Evolutionary conservation across 2,888 invertebrate species (phyloP).

Genomic region (Ochropacha duplaris): DNA sequence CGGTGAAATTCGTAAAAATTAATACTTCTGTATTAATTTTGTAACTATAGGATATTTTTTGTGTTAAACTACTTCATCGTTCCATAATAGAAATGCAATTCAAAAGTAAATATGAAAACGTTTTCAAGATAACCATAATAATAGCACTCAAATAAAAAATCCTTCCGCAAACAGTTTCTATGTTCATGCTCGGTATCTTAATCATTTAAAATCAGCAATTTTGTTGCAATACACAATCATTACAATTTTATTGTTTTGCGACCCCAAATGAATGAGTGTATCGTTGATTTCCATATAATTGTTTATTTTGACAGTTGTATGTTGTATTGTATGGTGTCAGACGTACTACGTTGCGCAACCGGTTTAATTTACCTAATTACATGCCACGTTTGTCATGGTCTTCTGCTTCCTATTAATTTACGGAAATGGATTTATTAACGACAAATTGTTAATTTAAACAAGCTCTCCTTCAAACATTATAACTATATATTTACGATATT

Average conservation of each 20-base stretch:
- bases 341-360: not conserved
- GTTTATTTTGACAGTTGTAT: not conserved
- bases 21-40: not conserved
- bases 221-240: too few relatives aligned
- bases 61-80: too few relatives aligned
- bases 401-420: not conserved
- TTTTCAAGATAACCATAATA: too few relatives aligned
- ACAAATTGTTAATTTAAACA: not conserved
- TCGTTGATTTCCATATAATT: constrained; percentile 2
- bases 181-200: not conserved
- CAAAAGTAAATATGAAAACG: too few relatives aligned
- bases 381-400: constrained; percentile 1
- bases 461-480: constrained; percentile 8
- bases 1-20: too few relatives aligned
- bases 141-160: not conserved
- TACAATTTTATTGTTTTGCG: constrained; percentile 4
- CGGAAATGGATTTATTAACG: not conserved
- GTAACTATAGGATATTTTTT: too few relatives aligned
- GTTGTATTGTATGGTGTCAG: not conserved
- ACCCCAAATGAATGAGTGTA: constrained; percentile 2
- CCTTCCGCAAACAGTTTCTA: too few relatives aligned
- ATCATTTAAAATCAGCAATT: not conserved
- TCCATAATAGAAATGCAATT: too few relatives aligned
- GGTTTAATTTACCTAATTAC: constrained; percentile 6
- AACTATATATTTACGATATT: not conserved